These are phyloP conservation scores for Echeneis naucrates DNA, from an alignment of 2,797 vertebrate genomes.

Conservation along the genomic window DNA sequence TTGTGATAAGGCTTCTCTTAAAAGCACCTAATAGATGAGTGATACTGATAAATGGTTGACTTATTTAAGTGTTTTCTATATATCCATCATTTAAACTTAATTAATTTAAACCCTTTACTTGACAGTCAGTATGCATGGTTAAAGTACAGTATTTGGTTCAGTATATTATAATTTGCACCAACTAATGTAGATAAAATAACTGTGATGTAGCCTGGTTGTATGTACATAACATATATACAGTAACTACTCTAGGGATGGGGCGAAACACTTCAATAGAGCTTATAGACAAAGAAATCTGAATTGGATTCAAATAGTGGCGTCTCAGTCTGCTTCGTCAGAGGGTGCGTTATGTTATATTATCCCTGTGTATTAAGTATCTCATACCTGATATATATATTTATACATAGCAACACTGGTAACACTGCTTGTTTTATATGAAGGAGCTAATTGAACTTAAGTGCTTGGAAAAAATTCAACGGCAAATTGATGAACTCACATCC, in stretches of 20 bases:
- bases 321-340: slow-evolving; percentile 44
- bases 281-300: slow-evolving; percentile 34
- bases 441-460: slow-evolving; percentile 42
- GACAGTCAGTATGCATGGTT: slow-evolving; percentile 71
- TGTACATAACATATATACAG: slow-evolving; percentile 71
- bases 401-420: slow-evolving; percentile 60
- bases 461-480: slow-evolving; percentile 28
- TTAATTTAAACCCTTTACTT: slow-evolving; percentile 65
- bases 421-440: slow-evolving; percentile 33
- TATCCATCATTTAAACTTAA: slow-evolving; percentile 75
- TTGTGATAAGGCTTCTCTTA: slow-evolving; percentile 65
- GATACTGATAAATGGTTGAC: slow-evolving; percentile 41
- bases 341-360: slow-evolving; percentile 54
- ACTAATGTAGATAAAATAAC: slow-evolving; percentile 71
- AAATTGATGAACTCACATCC: slow-evolving; percentile 30
- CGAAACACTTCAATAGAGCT: slow-evolving; percentile 41
- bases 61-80: slow-evolving; percentile 65
- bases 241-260: slow-evolving; percentile 53
- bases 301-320: slow-evolving; percentile 50
- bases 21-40: slow-evolving; percentile 79
- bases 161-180: slow-evolving; percentile 79
- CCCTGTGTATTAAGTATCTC: slow-evolving; percentile 65
- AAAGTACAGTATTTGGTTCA: slow-evolving; percentile 84
- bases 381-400: slow-evolving; percentile 63
- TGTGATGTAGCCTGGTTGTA: slow-evolving; percentile 53